These are phyloP conservation scores for Dexiosoma caninum DNA, from an alignment of 2,888 invertebrate species.

Conservation along the genomic window DNA sequence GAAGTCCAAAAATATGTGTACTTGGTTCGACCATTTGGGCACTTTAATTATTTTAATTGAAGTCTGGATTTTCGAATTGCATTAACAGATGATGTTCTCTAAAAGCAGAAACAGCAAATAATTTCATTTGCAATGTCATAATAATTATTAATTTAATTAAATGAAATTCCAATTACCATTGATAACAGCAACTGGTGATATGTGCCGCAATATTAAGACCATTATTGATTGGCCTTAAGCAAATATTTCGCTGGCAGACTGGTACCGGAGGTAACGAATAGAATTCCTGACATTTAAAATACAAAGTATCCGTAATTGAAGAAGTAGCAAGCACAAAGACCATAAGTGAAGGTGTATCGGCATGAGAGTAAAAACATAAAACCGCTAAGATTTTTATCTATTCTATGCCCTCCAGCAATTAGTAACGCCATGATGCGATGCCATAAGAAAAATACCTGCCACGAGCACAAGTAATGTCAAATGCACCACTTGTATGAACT, in stretches of 20 bases:
- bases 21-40: constrained; percentile 85
- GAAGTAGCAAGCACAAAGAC: constrained; percentile 85
- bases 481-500: constrained; percentile 81
- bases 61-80: constrained; percentile 80
- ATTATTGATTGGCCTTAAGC: constrained; percentile 85
- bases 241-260: constrained; percentile 83
- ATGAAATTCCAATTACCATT: constrained; percentile 83
- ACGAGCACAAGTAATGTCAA: constrained; percentile 84
- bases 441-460: constrained; percentile 79
- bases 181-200: constrained; percentile 88
- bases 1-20: constrained; percentile 85
- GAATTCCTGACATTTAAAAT: constrained; percentile 79
- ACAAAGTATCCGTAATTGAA: constrained; percentile 85
- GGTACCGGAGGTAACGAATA: constrained; percentile 77
- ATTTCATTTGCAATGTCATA: not conserved
- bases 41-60: constrained; percentile 78
- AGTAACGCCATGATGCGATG: constrained; percentile 79
- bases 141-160: no score
- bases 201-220: constrained; percentile 84
- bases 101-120: constrained; percentile 56
- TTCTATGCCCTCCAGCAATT: constrained; percentile 84
- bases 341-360: constrained; percentile 77
- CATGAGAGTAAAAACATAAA: not conserved
- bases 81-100: constrained; percentile 83
- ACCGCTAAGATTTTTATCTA: constrained; percentile 88